Conservation (phyloP, 2,113 vertebrate species). For the Junco hyemalis region DNA sequence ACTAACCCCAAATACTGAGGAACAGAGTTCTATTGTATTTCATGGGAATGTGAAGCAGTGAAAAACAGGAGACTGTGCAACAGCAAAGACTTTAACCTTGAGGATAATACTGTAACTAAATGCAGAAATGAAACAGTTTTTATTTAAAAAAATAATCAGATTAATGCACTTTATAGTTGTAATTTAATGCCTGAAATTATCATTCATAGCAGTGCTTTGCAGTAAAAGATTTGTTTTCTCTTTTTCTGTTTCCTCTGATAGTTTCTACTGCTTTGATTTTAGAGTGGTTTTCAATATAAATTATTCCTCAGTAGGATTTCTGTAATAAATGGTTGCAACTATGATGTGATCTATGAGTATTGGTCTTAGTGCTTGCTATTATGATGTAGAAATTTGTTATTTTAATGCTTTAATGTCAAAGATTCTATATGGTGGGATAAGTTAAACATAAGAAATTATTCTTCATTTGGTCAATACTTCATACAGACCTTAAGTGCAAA, state of each 20-base stretch:
- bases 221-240: background rate
- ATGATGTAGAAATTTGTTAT: background rate
- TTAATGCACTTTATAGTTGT: background rate
- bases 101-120: background rate
- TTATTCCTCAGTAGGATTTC: background rate
- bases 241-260: background rate
- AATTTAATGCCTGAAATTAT: background rate
- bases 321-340: background rate
- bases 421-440: background rate
- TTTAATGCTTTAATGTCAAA: background rate
- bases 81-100: background rate
- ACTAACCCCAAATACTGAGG: background rate
- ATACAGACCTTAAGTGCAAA: background rate
- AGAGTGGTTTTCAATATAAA: background rate
- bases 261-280: background rate
- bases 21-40: background rate
- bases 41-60: background rate
- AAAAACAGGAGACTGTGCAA: background rate
- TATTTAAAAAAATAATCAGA: background rate
- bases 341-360: background rate
- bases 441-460: background rate
- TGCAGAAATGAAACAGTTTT: background rate
- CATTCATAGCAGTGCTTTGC: background rate
- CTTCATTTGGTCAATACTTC: background rate
- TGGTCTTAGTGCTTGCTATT: background rate